Conservation (phyloP, 2,797 vertebrate species). For the Sebastes wilsoni region DNA sequence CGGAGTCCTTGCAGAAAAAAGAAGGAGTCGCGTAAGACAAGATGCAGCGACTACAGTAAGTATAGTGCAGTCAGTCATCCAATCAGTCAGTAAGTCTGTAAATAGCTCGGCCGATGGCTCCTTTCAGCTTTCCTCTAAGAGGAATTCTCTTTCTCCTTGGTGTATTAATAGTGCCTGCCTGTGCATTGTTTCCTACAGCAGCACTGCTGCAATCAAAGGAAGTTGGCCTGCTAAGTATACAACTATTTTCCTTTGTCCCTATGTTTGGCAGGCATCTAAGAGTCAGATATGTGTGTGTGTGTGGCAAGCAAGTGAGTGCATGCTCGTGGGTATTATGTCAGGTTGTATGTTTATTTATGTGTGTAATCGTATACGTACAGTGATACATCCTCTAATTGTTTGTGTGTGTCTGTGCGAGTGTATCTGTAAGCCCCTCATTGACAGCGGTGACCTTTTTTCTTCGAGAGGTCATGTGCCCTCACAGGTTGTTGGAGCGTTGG, state of each 20-base stretch:
- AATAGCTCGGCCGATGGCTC: slow-evolving; percentile 77
- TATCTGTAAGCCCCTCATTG: slow-evolving; percentile 11
- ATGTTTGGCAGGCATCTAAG: slow-evolving; percentile 80
- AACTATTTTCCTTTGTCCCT: slow-evolving; percentile 86
- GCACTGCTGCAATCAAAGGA: slow-evolving; percentile 83
- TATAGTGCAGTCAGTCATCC: slow-evolving; percentile 68
- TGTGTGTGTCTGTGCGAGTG: slow-evolving; percentile 25
- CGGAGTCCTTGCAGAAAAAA: slow-evolving; percentile 56
- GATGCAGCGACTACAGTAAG: slow-evolving; percentile 66
- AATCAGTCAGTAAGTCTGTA: slow-evolving; percentile 78
- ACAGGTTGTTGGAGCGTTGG: slow-evolving; percentile 22
- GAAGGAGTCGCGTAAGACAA: slow-evolving; percentile 71
- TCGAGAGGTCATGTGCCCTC: slow-evolving; percentile 49
- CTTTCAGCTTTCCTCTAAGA: slow-evolving; percentile 83
- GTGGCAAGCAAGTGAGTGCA: slow-evolving; percentile 28
- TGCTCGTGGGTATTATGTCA: slow-evolving; percentile 61
- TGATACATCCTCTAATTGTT: slow-evolving; percentile 66
- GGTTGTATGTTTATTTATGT: slow-evolving; percentile 68
- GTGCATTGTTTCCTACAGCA: slow-evolving; percentile 83
- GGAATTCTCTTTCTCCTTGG: slow-evolving; percentile 81
- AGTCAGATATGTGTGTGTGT: slow-evolving; percentile 59
- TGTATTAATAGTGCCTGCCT: slow-evolving; percentile 79
- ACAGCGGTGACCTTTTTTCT: slow-evolving; percentile 46
- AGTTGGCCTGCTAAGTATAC: slow-evolving; percentile 81
- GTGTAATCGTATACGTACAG: slow-evolving; percentile 61